Percentiles rank a stretch among this genome's conserved stretches.
These are phyloP conservation scores for Rambutsinella grinnellia DNA, from an alignment of 2,888 invertebrate species.

Conservation along the genomic window DNA sequence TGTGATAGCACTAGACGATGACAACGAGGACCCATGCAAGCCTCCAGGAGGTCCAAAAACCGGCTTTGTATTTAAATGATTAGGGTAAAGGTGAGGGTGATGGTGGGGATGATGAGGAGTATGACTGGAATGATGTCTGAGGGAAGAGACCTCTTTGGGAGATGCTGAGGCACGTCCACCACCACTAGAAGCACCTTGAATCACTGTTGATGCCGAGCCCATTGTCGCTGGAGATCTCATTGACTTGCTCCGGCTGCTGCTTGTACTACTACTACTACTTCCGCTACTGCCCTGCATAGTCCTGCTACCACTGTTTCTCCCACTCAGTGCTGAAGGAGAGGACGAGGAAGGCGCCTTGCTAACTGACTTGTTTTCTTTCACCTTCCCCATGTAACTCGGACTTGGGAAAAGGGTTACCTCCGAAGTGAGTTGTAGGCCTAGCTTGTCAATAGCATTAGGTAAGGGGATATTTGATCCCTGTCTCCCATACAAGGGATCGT, in stretches of 20 bases:
- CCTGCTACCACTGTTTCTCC: not conserved
- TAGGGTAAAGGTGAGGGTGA: slow-evolving; percentile 29
- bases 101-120: slow-evolving; percentile 6
- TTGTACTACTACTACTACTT: slow-evolving; percentile 18
- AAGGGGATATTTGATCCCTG: slow-evolving; percentile 54
- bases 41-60: slow-evolving; percentile 37
- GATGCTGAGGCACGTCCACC: slow-evolving; percentile 20
- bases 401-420: slow-evolving; percentile 65
- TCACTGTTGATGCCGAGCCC: slow-evolving; percentile 13
- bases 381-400: slow-evolving; percentile 21
- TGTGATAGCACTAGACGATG: slow-evolving; percentile 22
- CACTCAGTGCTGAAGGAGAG: not conserved
- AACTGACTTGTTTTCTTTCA: slow-evolving; percentile 31
- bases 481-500: slow-evolving; percentile 19
- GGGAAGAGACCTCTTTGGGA: slow-evolving; percentile 29
- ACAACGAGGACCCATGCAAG: not conserved
- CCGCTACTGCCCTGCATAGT: slow-evolving; percentile 19
- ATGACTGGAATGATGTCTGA: slow-evolving; percentile 1
- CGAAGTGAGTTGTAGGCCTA: slow-evolving; percentile 64
- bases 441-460: slow-evolving; percentile 63
- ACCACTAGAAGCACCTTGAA: slow-evolving; percentile 28
- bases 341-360: slow-evolving; percentile 12
- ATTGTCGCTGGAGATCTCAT: slow-evolving; percentile 40
- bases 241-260: slow-evolving; percentile 38
- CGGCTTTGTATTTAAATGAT: slow-evolving; percentile 35